These are phyloP conservation scores for Trissolcus brochymenae DNA, from an alignment of 2,888 invertebrate genomes.

Conservation along the genomic window DNA sequence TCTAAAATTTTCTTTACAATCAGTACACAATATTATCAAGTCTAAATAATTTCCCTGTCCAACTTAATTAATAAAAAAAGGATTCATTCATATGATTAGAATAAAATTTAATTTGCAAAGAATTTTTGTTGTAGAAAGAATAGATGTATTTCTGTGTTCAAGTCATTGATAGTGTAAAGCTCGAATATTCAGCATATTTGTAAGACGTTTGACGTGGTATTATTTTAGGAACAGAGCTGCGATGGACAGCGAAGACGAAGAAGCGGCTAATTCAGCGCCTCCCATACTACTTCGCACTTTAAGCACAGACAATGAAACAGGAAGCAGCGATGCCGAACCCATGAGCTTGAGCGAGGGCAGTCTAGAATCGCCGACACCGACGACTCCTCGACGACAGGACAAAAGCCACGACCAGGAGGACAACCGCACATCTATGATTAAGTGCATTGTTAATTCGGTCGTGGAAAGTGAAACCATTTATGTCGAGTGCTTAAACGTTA, in stretches of 20 bases:
- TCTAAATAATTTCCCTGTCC: too few relatives aligned
- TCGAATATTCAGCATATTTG: conserved; percentile 38
- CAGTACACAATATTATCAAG: too few relatives aligned
- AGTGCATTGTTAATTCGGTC: conserved; percentile 91
- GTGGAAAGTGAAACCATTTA: conserved; percentile 94
- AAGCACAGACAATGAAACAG: conserved; percentile 75
- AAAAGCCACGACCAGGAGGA: conserved; percentile 82
- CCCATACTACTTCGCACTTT: conserved; percentile 73
- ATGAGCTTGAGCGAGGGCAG: conserved; percentile 74
- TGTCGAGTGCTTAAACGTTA: conserved; percentile 91
- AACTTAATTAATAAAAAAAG: background rate
- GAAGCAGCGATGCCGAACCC: conserved; percentile 75
- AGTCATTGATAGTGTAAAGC: conserved; percentile 11
- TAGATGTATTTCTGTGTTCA: background rate
- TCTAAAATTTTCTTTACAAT: too few relatives aligned
- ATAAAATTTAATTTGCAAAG: background rate
- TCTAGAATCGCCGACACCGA: conserved; percentile 74
- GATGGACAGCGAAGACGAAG: conserved; percentile 75
- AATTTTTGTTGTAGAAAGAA: background rate
- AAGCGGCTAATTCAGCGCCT: conserved; percentile 73
- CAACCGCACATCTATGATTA: conserved; percentile 90
- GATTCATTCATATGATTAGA: background rate
- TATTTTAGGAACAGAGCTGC: conserved; percentile 70
- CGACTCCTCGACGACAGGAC: conserved; percentile 73
- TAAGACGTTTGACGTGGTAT: conserved; percentile 36